phyloP scores from a whole-genome alignment of 2,888 invertebrate species.

The Mycalesis mineus region DNA sequence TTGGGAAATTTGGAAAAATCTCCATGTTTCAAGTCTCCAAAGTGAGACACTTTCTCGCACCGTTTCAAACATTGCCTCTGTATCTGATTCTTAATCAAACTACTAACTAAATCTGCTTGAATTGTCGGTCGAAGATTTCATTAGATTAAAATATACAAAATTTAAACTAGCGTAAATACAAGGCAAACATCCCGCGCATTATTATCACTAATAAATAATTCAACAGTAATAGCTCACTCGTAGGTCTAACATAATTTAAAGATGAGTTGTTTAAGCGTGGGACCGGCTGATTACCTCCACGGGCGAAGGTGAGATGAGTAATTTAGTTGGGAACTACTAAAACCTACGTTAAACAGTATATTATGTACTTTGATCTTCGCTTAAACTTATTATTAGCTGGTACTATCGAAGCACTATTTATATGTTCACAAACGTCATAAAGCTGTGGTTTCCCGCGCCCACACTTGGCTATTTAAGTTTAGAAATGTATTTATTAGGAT shows the following conservation, averaged over 20 bases:
- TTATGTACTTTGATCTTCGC: no score
- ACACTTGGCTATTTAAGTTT: conserved; percentile 11
- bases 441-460: conserved; percentile 5
- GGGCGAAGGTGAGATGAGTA: conserved; percentile 33
- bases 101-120: no score
- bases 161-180: background rate
- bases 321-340: conserved; percentile 11
- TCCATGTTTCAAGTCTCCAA: no score
- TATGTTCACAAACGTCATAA: conserved; percentile 2
- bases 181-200: background rate
- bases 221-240: background rate
- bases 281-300: conserved; percentile 20
- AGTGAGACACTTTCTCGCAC: no score
- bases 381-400: no score
- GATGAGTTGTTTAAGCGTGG: conserved; percentile 18
- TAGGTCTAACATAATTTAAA: conserved; percentile 1
- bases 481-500: conserved; percentile 7
- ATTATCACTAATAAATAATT: background rate
- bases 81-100: no score
- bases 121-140: no score
- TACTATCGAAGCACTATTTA: background rate
- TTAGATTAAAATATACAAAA: no score
- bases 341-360: conserved; percentile 18
- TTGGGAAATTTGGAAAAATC: no score
- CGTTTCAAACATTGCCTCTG: no score